These are phyloP conservation scores for Ranitomeya variabilis DNA, from an alignment of 2,113 vertebrate species.

Conservation along the genomic window DNA sequence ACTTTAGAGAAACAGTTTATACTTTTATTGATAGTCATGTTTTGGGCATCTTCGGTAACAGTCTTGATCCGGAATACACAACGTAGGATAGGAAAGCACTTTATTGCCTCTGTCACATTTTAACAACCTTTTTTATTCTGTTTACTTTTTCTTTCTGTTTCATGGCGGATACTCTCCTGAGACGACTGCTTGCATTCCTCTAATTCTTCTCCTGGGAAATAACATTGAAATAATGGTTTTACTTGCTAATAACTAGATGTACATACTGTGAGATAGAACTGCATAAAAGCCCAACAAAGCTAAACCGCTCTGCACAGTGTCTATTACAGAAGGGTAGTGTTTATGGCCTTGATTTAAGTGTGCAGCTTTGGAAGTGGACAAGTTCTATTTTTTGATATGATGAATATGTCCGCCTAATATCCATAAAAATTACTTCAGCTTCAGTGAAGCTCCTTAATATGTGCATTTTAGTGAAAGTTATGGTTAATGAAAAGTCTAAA, in stretches of 20 bases:
- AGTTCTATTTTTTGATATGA: not conserved
- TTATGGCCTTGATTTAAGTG: not conserved
- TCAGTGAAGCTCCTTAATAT: not conserved
- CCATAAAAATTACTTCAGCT: not conserved
- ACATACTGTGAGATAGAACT: not conserved
- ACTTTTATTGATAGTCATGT: not conserved
- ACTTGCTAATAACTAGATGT: slow-evolving; percentile 35
- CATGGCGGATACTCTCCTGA: slow-evolving; percentile 30
- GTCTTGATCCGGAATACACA: slow-evolving; percentile 10
- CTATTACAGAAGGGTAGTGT: not conserved
- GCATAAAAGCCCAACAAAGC: not conserved
- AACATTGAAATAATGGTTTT: slow-evolving; percentile 48
- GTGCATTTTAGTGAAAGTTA: not conserved
- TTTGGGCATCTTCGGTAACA: not conserved
- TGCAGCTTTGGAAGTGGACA: not conserved
- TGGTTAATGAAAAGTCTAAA: not conserved
- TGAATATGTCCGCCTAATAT: not conserved
- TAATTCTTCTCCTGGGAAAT: slow-evolving; percentile 53
- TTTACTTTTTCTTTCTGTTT: slow-evolving; percentile 30
- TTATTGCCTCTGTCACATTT: slow-evolving; percentile 39
- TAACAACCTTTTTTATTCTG: slow-evolving; percentile 48
- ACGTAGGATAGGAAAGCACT: not conserved
- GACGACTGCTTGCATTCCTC: slow-evolving; percentile 28
- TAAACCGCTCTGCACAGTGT: not conserved
- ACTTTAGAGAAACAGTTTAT: slow-evolving; percentile 37